Evolutionary conservation across 1,140 invertebrate genomes (phyloP), one percentile per base, ranked within the genome.

Genomic region (Frieseomelitta varia): DNA sequence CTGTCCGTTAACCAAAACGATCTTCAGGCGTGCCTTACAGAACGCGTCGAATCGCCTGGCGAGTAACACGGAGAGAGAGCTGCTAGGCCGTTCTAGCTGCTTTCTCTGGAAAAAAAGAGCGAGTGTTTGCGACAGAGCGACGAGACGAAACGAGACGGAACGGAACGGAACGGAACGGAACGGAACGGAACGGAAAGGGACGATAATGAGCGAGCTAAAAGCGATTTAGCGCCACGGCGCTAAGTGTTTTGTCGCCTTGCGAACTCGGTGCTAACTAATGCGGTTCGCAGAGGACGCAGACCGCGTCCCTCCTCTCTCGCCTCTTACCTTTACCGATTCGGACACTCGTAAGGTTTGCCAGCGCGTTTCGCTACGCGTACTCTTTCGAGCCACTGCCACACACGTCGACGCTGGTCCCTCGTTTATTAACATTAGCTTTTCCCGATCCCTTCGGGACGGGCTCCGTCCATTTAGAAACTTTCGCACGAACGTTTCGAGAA

Each of bases 181-280:
- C 39, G 61, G 3, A 51, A 55, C 56, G 78, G 74, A 74, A 87
- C 75, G 61, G 63, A 27, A 73, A 39, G 61, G 73, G 68, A 80
- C 77, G 90, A 91, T 91, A 91, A 89, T 91, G 81, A 90, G 85
- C 85, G 75, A 85, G 85, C 87, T 86, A 86, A 88, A 84, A 86
- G 87, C 84, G 79, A 87, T 87, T 91, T 91, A 91, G 88, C 91
- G 88, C 81, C 78, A 81, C 79, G 80, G 81, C 88, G 88, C 82
- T 90, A 91, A 90, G 81, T 89, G 87, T 90, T 91, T 87, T 91
- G 90, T 90, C 85, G 86, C 78, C 84, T 91, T 74, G 85, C 87
- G 87, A 91, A 90, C 79, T 63, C 83, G 79, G 89, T 85, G 91
- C 85, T 91, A 91, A 91, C 91, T 91, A 91, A 91, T 91, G 85